Evolutionary conservation across 1,140 invertebrate species (phyloP).

Genomic region (Papilio polytes): DNA sequence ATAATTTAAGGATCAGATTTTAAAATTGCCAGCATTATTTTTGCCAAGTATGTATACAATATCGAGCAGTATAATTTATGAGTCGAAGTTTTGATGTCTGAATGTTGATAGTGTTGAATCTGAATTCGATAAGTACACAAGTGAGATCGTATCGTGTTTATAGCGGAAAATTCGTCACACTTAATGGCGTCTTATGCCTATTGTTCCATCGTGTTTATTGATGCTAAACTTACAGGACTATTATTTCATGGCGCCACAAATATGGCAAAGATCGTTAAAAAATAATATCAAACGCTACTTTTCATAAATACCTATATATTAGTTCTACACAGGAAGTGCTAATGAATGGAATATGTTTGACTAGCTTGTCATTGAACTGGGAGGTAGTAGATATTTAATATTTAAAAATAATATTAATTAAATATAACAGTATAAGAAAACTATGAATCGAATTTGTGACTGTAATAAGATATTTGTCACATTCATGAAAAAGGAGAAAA

Average conservation of each 20-base stretch:
- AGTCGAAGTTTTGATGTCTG: not conserved
- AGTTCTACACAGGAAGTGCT: not conserved
- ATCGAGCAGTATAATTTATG: not conserved
- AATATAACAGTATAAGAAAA: not conserved
- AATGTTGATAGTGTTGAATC: not conserved
- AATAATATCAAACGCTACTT: not conserved
- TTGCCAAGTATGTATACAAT: not conserved
- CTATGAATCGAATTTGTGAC: not conserved
- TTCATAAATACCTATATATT: not conserved
- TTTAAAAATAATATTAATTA: not conserved
- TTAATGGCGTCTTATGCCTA: constrained; percentile 9
- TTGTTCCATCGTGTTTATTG: constrained; percentile 31
- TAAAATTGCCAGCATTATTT: constrained; percentile 3
- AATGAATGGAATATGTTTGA: not conserved
- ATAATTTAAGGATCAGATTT: not conserved
- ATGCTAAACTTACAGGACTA: constrained; percentile 4
- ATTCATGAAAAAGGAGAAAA: not conserved
- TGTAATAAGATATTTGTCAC: not conserved
- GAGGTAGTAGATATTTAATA: not conserved
- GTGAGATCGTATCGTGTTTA: constrained; percentile 23
- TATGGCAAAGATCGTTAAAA: not conserved
- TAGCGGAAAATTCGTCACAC: constrained; percentile 27
- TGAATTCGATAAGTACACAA: not conserved
- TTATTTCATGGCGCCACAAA: constrained; percentile 15
- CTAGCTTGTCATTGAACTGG: not conserved